Evolutionary conservation across 2,888 invertebrate genomes (phyloP).

Genomic region (Merodon equestris): DNA sequence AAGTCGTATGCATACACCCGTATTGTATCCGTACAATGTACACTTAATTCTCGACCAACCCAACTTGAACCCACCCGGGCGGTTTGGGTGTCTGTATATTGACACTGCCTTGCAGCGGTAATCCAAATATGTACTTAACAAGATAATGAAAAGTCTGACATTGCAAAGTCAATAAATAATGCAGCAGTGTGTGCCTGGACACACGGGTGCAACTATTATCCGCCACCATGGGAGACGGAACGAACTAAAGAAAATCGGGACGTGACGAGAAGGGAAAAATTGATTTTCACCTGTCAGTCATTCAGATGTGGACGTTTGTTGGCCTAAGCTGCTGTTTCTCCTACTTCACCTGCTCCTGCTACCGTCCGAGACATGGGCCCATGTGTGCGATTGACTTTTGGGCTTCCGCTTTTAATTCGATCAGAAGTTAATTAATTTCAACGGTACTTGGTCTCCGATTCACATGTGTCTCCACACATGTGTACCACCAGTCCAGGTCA

Average conservation of each 20-base stretch:
- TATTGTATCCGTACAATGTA: slow-evolving; percentile 64
- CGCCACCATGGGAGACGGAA: neutral
- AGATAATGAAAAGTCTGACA: slow-evolving; percentile 69
- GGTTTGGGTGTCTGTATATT: slow-evolving; percentile 64
- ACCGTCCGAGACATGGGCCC: slow-evolving; percentile 39
- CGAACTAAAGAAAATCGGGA: too few species aligned
- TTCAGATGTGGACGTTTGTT: slow-evolving; percentile 11
- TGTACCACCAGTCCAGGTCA: slow-evolving; percentile 9
- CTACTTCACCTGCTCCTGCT: neutral
- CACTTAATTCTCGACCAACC: slow-evolving; percentile 61
- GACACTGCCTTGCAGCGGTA: slow-evolving; percentile 65
- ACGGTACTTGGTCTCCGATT: slow-evolving; percentile 56
- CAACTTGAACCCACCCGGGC: slow-evolving; percentile 6
- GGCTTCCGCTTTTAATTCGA: slow-evolving; percentile 69
- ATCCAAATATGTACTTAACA: slow-evolving; percentile 69
- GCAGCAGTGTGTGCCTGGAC: slow-evolving; percentile 47
- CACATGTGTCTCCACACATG: slow-evolving; percentile 30
- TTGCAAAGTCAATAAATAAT: slow-evolving; percentile 69
- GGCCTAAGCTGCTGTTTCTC: slow-evolving; percentile 21
- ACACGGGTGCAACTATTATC: slow-evolving; percentile 39
- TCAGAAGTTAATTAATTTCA: slow-evolving; percentile 69
- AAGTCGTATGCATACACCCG: slow-evolving; percentile 28
- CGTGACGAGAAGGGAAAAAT: slow-evolving; percentile 46
- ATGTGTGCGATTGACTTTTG: slow-evolving; percentile 67
- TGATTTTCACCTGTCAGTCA: slow-evolving; percentile 64